Base-by-base conservation (phyloP, 2,797 vertebrate genomes). In the Austrolebias charrua region DNA sequence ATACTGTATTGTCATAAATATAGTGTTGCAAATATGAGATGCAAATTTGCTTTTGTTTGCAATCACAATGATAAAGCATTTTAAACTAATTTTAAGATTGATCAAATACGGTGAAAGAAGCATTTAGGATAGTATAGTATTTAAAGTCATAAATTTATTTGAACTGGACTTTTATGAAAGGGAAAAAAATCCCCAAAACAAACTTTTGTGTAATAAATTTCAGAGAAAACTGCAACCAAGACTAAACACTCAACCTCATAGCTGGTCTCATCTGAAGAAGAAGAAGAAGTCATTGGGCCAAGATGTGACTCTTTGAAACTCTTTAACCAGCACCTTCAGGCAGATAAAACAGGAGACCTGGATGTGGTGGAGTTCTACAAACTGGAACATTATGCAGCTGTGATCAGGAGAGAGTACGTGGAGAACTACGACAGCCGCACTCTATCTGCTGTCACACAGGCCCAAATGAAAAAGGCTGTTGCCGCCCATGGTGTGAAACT, bases 401-500 rank as follows among this genome's bases (percentile, higher is more conserved):
- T 24, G 0, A 14, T 60, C 52, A 85, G 88, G 73, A 83, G 78
- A 35, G 86, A 87, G 35, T 92, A 86, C 6, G 52, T 83, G 76
- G 81, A 86, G 67, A 83, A 42, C 53, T 83, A 85, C 13, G 78
- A 80, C 50, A 71, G 50, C 31, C 29, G 18, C 29, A 76, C 35
- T 29, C 81, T 75, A 0, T 73, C 81, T 0, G 43, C 70, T 24
- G 67, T 88, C 51, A 80, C 63, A 24, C 16, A 78, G 38, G 8
- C 4, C 9, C 82, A 89, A 6, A 69, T 92, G 83, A 82, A 69
- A 24, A 81, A 13, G 38, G 19, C 64, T 14, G 55, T 91, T 45
- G 10, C 42, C 8, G 57, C 1, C 4, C 85, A n/a, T 0, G 82
- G 90, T 90, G 63, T 69, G 1, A 31, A 6, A 4, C 19, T 11